Evolutionary conservation across 2,888 invertebrate genomes (phyloP).

Genomic region (Branchinecta sandiegonensis): DNA sequence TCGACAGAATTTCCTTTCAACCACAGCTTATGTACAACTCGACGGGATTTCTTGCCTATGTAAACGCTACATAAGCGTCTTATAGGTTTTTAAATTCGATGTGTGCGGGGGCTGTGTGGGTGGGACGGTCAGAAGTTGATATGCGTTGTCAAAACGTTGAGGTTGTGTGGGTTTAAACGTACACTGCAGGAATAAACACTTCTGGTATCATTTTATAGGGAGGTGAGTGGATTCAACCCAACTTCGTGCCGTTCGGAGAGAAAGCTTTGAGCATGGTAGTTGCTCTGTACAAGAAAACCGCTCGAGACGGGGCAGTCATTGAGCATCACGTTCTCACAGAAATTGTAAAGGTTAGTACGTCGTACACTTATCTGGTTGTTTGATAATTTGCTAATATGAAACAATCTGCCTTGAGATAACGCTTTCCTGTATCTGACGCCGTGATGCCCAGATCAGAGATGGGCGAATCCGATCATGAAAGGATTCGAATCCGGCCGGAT

Average conservation of each 20-base stretch:
- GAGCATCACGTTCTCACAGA: slow-evolving; percentile 54
- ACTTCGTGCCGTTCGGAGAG: slow-evolving; percentile 74
- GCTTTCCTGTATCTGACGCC: too few relatives aligned
- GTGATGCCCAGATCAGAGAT: too few relatives aligned
- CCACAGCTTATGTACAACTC: too few relatives aligned
- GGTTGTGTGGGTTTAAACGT: background rate
- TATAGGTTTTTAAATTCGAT: too few relatives aligned
- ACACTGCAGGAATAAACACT: background rate
- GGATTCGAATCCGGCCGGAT: too few relatives aligned
- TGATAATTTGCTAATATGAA: too few relatives aligned
- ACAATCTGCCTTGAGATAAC: too few relatives aligned
- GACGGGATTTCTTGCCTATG: too few relatives aligned
- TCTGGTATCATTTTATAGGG: slow-evolving; percentile 34
- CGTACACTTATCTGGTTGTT: too few relatives aligned
- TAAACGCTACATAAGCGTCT: too few relatives aligned
- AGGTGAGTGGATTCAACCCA: slow-evolving; percentile 58
- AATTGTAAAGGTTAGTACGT: slow-evolving; percentile 43
- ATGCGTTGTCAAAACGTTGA: background rate
- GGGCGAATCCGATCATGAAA: too few relatives aligned
- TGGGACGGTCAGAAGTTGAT: background rate
- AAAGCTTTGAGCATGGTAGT: slow-evolving; percentile 57
- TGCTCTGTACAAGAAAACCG: slow-evolving; percentile 56
- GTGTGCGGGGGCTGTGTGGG: background rate
- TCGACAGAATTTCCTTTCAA: too few relatives aligned
- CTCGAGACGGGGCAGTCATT: slow-evolving; percentile 53